Evolutionary conservation across 2,113 vertebrate species (phyloP), one percentile per base, ranked within the genome.

Genomic region (Sorex araneus): DNA sequence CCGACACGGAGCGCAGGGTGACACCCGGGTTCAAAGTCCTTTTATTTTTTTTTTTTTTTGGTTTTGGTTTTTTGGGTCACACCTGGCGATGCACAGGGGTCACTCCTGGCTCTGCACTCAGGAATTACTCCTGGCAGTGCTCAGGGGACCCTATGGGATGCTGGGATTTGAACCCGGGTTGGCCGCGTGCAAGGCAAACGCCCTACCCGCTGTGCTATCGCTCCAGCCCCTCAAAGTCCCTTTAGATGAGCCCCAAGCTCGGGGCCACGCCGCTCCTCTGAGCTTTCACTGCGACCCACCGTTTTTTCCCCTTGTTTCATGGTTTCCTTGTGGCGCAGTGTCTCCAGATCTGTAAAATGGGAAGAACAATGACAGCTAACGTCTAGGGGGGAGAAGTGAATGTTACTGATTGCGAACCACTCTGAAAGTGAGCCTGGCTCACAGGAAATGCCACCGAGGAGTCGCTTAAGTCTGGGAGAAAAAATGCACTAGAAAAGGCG

Each of bases 401-500:
- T 28, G 36, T 66, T 15, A 69, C 30, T 80, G 76, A 83, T 67
- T 82, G 11, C 79, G 79, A 93, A 79, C 32, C 25, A 50, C 28
- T 92, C 88, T 75, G 45, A 85, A 89, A 90, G 25, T 30, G 47
- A 78, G 28, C 19, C 45, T 87, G 40, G 1, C 43, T 16, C 71
- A 70, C 1, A 47, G 6, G 40, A 28, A 74, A 30, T 81, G 63
- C 45, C 81, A 40, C n/a, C 3, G 84, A 79, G 66, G n/a, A 77
- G 19, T 82, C n/a, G 27, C 28, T n/a, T 60, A 93, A 93, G 34
- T 78, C 16, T 91, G 3, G 28, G 70, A 83, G 19, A 78, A 74
- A 95, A 80, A 89, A 32, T 76, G 93, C 63, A 30, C 45, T 57
- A 70, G n/a, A n/a, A n/a, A n/a, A n/a, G n/a, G n/a, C n/a, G n/a